Base-by-base conservation (phyloP, 2,888 invertebrate genomes). In the Lasioglossum marginatum region DNA sequence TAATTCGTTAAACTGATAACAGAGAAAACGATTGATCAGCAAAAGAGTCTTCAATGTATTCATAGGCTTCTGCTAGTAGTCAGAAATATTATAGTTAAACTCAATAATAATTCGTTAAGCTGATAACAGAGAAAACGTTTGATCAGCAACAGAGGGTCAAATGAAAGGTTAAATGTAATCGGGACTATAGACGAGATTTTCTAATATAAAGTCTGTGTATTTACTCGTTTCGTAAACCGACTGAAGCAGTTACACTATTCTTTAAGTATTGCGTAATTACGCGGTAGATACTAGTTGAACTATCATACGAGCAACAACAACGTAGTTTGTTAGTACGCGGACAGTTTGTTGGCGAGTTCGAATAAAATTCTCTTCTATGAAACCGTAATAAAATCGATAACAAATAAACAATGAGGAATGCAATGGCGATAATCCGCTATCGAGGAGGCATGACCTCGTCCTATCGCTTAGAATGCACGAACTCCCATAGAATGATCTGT, bases 381-480 rank as follows among this genome's bases (percentile, higher is more conserved):
- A 57, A 57, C 76, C 72, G 52, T 82, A 79, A 85, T 77, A n/a
- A 60, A 86, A 73, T 88, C 89, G 83, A 85, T 89, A 87, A 85
- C 85, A 92, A 92, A 92, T 83, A 91, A 91, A 93, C 87, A 93
- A 91, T 92, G 91, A 92, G 86, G 85, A 92, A 90, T 91, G 88
- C 82, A 86, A 71, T 66, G 83, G 60, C 76, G 93, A 93, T 93
- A 92, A 88, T 90, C 34, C 81, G 83, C 80, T 93, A 93, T 93
- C 93, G 86, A 71, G 66, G 86, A 92, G 91, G 91, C 92, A 90
- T 88, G 93, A 93, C 93, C 93, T 91, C 92, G 52, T 40, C 31
- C 60, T 90, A 90, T 90, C 90, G 45, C 83, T 81, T 40, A 70
- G 52, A 83, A 60, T 79, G 63, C 83, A 85, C 82, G 87, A 84